phyloP scores from a whole-genome alignment of 2,888 invertebrate genomes.

The Phymatocera aterrima region DNA sequence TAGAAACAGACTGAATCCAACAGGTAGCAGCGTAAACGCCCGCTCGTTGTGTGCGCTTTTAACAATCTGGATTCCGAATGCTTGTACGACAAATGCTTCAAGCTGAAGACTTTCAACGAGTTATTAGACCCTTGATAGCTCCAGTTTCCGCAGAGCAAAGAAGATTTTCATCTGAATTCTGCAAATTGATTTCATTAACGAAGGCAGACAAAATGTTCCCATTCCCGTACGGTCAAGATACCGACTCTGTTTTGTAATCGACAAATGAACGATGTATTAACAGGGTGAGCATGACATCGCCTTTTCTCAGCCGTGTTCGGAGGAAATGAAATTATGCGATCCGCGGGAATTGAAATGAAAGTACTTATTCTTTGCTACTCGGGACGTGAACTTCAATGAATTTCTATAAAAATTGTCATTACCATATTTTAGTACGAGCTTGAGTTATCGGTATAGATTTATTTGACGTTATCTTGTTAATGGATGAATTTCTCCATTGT shows the following conservation, averaged over 20 bases:
- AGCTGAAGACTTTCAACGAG: not conserved
- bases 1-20: conserved; percentile 1
- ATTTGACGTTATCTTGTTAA: not conserved
- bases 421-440: no score
- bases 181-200: not conserved
- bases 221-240: no score
- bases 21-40: conserved; percentile 26
- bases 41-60: conserved; percentile 25
- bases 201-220: no score
- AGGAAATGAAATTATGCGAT: not conserved
- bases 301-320: not conserved
- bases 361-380: not conserved
- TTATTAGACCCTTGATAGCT: not conserved
- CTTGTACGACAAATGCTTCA: not conserved
- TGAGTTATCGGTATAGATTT: not conserved
- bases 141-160: not conserved
- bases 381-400: not conserved
- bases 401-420: not conserved
- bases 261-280: not conserved
- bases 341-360: not conserved
- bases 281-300: not conserved
- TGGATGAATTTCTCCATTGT: not conserved
- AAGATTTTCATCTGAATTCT: not conserved
- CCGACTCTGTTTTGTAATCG: no score
- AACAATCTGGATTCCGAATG: conserved; percentile 14